These are phyloP conservation scores for Cerastis rubricosa DNA, from an alignment of 2,888 invertebrate species.

Conservation along the genomic window DNA sequence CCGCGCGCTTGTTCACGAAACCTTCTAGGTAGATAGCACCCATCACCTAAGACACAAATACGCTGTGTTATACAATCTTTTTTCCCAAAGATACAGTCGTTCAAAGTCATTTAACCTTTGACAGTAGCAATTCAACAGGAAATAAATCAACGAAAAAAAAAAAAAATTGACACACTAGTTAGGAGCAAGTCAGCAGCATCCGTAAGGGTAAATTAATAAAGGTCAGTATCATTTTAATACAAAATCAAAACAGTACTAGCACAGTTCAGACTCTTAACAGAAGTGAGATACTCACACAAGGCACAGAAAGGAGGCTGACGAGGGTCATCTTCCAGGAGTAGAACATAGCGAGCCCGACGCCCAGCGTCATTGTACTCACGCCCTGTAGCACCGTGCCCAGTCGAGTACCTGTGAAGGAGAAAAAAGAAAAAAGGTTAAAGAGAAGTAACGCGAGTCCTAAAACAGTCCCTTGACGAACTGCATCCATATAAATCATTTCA, in stretches of 20 bases:
- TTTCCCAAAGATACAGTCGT: background rate
- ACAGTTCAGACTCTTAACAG: too few species aligned
- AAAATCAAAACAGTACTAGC: too few species aligned
- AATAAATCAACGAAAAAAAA: too few species aligned
- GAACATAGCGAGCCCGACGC: slow-evolving; percentile 89
- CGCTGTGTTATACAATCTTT: background rate
- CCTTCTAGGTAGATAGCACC: slow-evolving; percentile 91
- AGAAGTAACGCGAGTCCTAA: background rate
- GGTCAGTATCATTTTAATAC: too few species aligned
- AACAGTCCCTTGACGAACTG: slow-evolving; percentile 12
- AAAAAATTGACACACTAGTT: too few species aligned
- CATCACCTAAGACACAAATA: slow-evolving; percentile 80
- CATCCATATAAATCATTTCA: background rate
- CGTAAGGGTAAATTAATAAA: too few species aligned
- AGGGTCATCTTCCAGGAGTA: slow-evolving; percentile 92
- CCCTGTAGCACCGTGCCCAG: slow-evolving; percentile 92
- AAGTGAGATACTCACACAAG: slow-evolving; percentile 85
- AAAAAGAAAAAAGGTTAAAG: background rate
- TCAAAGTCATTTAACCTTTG: too few species aligned
- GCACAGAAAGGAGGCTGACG: slow-evolving; percentile 91
- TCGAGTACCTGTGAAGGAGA: slow-evolving; percentile 80
- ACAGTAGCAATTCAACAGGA: too few species aligned
- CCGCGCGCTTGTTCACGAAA: slow-evolving; percentile 88
- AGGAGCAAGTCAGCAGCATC: too few species aligned
- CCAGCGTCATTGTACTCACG: slow-evolving; percentile 90